Evolutionary conservation across 1,140 invertebrate genomes (phyloP), one percentile per base, ranked within the genome.

Genomic region (Bombus pascuorum): DNA sequence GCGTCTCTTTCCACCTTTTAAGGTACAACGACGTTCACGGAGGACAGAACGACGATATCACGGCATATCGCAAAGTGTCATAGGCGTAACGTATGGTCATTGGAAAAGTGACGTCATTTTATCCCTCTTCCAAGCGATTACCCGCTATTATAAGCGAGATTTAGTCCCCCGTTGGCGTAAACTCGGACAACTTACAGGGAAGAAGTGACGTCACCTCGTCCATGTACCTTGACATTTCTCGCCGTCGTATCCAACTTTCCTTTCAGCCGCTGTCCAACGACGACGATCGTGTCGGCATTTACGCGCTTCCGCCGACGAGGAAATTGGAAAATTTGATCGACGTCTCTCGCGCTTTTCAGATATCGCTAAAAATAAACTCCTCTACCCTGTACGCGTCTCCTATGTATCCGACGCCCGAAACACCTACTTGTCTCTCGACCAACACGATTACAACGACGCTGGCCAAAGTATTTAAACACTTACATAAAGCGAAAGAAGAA

Each of bases 221-320:
- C 37, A 13, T n/a, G 75, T 53, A 78, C 75, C 75, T 84, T 84
- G 66, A 79, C 82, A 80, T 80, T 80, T 80, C 42, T 70, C 78
- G 25, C 42, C 65, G 0, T 18, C 70, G 42, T n/a, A 28, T 25
- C 22, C 9, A n/a, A 74, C 71, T 71, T 84, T 79, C 34, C 25
- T 59, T 32, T 42, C 28, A 3, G 9, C 13, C 44, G 6, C 28
- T 15, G 28, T 15, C 39, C 28, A 32, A 57, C 42, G 32, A 25
- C 4, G 8, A 37, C 0, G 4, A 37, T 59, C 53, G 32, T 28
- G 18, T 18, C 32, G 44, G 10, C 25, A 37, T 77, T 39, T 28
- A 32, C 42, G n/a, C 37, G 34, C 28, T 8, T 18, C 18, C 62
- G 59, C 9, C 13, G 18, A 13, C 39, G 9, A 15, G 6, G 42